Base-by-base conservation (phyloP, 2,113 vertebrate species). In the Chrysochloris asiatica region DNA sequence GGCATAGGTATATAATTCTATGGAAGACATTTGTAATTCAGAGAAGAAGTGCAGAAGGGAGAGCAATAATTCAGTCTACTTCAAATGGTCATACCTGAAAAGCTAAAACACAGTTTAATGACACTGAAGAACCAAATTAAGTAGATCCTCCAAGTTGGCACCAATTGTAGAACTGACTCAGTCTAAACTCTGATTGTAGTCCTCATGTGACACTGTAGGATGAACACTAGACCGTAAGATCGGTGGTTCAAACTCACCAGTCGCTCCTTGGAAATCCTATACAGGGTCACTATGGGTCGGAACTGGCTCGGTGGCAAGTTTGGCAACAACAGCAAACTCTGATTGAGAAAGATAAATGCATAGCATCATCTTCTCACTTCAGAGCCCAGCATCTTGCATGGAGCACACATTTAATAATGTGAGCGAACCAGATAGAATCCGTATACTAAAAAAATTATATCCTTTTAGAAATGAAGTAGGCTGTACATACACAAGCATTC, bases 361-460 rank as follows among this genome's bases (percentile, higher is more conserved):
- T 41, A 61, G 4, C 9, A 13, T 26, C 28, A 22, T 24, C 8
- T 8, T 17, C 10, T 56, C 16, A 28, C 41, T 33, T 14, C 11
- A 43, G 50, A 54, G 26, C 43, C 75, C 7, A 3, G 47, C 54
- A 10, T 67, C 82, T 36, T 73, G 7, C 26, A 8, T 45, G 28
- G 83, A 67, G 21, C 6, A 12, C 30, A 3, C 8, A 4, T 0
- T 33, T 8, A 4, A 0, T 26, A n/a, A 4, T 2, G 10, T 7
- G 22, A 43, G 8, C 17, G 38, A 90, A 33, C 45, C 43, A n/a
- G 2, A 1, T 22, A n/a, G 61, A 85, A 48, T 73, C 72, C 47
- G n/a, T n/a, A 36, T 56, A 14, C 24, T 8, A 61, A 26, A 59
- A 24, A 59, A 22, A 21, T 28, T 19, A 2, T 77, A 89, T 92